Base-by-base conservation (phyloP, 2,113 vertebrate species). In the Dolichotis patagonum region DNA sequence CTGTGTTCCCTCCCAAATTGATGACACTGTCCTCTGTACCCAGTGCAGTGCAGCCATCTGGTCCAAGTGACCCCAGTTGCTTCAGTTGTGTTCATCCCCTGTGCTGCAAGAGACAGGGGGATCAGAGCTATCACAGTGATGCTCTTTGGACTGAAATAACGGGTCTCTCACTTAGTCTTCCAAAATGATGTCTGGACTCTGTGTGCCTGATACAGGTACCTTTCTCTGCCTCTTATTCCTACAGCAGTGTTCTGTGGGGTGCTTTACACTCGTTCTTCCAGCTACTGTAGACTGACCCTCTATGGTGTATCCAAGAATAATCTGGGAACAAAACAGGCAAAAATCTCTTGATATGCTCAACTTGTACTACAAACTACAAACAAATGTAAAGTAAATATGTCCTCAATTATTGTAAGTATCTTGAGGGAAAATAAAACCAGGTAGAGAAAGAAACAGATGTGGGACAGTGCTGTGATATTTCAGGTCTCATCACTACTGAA, bases 21-120 rank as follows among this genome's bases (percentile, higher is more conserved):
- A 30, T n/a, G 38, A 71, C 22, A 35, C 38, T 69, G 67, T 71
- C 3, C 67, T 22, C 67, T 22, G 67, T 1, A 71, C n/a, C n/a
- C 35, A 71, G 67, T 1, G n/a, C 17, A 71, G 35, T 38, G 67
- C 38, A 43, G 71, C 98, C 12, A 99, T 81, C 98, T 99, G 99
- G 96, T 99, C 99, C 91, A 99, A 93, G 69, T 99, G 97, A 0
- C 99, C 99, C 98, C 98, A 99, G 98, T 99, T 99, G 1, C 71
- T 41, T 1, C 10, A 10, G 22, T 41, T 43, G 24, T 75, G 71
- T 14, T 75, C 71, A 75, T 75, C 99, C 99, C 99, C 99, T 9
- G 99, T 99, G 98, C 99, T 99, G 96, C 0, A 54, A 97, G 20
- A 95, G n/a, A n/a, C n/a, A n/a, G n/a, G n/a, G n/a, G n/a, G n/a